Evolutionary conservation across 1,140 invertebrate species (phyloP).

Genomic region (Bombus impatiens): DNA sequence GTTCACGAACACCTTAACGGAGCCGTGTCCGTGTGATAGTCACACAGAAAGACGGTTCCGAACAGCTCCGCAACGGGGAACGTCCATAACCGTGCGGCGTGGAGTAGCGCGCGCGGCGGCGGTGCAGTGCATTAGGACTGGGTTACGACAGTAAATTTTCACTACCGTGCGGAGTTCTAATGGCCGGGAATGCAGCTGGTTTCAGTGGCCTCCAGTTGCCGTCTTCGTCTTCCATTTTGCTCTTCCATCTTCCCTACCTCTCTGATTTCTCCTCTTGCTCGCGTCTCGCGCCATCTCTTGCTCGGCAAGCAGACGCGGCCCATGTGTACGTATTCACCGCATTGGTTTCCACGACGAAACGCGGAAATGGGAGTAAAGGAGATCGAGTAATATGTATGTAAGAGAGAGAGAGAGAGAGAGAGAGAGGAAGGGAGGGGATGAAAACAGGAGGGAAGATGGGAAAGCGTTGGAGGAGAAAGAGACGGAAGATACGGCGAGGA

Average conservation of each 20-base stretch:
- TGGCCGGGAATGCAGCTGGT: constrained; percentile 81
- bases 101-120: constrained; percentile 53
- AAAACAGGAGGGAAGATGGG: too few relatives aligned
- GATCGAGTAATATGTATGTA: background rate
- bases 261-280: constrained; percentile 26
- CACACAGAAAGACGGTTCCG: background rate
- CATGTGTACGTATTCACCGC: constrained; percentile 20
- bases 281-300: background rate
- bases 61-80: constrained; percentile 65
- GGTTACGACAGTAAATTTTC: constrained; percentile 83
- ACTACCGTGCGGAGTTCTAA: constrained; percentile 82
- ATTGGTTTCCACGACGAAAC: constrained; percentile 7
- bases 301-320: background rate
- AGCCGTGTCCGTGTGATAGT: background rate
- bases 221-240: constrained; percentile 55
- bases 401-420: background rate
- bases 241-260: constrained; percentile 17
- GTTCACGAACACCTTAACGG: background rate
- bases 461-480: background rate
- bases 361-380: background rate
- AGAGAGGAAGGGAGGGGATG: background rate
- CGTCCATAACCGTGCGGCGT: constrained; percentile 76
- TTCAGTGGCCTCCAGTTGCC: constrained; percentile 78
- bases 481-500: constrained; percentile 50
- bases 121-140: constrained; percentile 80